Conservation (phyloP, 2,797 vertebrate species). For the Cossypha heuglini region DNA sequence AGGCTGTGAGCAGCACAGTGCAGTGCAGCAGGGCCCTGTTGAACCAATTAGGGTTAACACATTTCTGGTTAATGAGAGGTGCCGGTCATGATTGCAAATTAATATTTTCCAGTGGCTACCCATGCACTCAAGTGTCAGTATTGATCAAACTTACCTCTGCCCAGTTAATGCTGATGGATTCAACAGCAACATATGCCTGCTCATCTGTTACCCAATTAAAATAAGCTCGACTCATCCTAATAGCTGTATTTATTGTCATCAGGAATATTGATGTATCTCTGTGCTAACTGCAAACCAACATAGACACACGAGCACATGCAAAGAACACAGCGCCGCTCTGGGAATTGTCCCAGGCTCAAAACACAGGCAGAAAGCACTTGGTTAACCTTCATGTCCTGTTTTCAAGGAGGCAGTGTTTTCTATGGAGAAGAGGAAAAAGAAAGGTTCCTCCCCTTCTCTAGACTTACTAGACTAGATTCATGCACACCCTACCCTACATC, state of each 20-base stretch:
- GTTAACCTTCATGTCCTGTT: background rate
- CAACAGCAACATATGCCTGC: constrained; percentile 67
- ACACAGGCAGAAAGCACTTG: background rate
- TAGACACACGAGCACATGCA: background rate
- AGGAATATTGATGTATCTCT: constrained; percentile 71
- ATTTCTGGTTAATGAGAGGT: constrained; percentile 65
- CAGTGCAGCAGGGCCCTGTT: constrained; percentile 39
- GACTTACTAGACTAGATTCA: background rate
- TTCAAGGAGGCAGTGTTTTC: background rate
- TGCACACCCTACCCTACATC: fast-evolving
- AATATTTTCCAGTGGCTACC: constrained; percentile 71
- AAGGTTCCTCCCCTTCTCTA: background rate
- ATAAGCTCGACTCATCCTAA: constrained; percentile 75
- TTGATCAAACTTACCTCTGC: constrained; percentile 76
- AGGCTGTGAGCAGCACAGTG: background rate
- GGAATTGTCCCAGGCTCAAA: background rate
- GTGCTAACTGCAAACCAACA: constrained; percentile 50
- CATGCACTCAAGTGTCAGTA: constrained; percentile 74
- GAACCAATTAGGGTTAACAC: constrained; percentile 69
- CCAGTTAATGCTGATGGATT: constrained; percentile 78
- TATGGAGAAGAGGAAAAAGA: background rate
- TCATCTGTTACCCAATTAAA: constrained; percentile 82
- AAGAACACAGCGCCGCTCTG: background rate
- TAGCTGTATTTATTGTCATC: constrained; percentile 77
- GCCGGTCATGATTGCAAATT: constrained; percentile 70